These are phyloP conservation scores for Drosophila villosipedis DNA, from an alignment of 2,888 invertebrate species.

Conservation along the genomic window DNA sequence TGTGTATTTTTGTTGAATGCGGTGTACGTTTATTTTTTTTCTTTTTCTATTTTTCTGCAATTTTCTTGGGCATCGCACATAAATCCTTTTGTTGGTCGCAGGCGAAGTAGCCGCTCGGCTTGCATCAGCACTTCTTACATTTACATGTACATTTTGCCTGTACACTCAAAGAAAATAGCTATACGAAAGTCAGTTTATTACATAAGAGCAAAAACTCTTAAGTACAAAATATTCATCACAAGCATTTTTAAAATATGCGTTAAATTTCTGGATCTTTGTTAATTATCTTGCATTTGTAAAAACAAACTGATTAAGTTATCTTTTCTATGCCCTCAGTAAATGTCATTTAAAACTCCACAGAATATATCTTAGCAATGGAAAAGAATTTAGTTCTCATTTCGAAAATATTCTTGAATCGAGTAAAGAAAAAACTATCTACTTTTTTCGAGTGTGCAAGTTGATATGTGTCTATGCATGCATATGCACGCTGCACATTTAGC, in stretches of 20 bases:
- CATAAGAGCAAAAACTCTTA: not conserved
- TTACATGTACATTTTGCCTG: constrained; percentile 11
- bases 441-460: constrained; percentile 1
- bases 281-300: not conserved
- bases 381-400: not conserved
- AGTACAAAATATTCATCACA: not conserved
- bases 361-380: not conserved
- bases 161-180: not conserved
- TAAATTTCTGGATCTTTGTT: not conserved
- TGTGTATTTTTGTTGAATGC: constrained; percentile 8
- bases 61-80: constrained; percentile 68
- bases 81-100: constrained; percentile 71
- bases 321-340: not conserved
- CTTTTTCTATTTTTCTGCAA: constrained; percentile 23
- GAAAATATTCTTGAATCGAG: not conserved
- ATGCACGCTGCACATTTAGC: constrained; percentile 50
- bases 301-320: not conserved
- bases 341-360: not conserved
- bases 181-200: not conserved
- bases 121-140: constrained; percentile 30
- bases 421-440: not conserved
- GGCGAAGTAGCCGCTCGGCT: constrained; percentile 34
- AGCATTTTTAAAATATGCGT: not conserved
- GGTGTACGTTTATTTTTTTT: constrained; percentile 32
- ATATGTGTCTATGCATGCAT: constrained; percentile 10